Percentiles rank a stretch among this genome's conserved stretches.
phyloP scores from a whole-genome alignment of 1,140 invertebrate genomes.

The Anastrepha ludens region DNA sequence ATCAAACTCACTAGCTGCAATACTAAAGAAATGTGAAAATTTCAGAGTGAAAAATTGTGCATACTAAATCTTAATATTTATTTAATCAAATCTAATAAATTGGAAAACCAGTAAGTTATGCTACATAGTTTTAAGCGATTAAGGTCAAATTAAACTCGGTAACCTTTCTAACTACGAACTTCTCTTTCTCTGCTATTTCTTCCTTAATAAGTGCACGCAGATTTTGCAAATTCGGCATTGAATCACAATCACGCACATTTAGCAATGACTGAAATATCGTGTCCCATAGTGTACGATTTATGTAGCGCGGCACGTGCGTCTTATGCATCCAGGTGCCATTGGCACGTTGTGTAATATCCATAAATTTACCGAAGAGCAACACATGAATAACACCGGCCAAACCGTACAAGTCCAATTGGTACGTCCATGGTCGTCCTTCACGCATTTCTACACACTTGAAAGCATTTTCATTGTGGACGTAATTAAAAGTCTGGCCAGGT shows the following conservation, averaged over 20 bases:
- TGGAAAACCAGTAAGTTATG: neutral
- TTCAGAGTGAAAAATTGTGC: constrained; percentile 39
- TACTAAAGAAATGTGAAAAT: constrained; percentile 35
- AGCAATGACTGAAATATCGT: constrained; percentile 80
- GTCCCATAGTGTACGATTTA: constrained; percentile 80
- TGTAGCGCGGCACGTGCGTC: constrained; percentile 76
- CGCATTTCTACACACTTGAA: constrained; percentile 92
- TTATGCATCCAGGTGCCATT: constrained; percentile 68
- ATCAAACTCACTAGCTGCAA: constrained; percentile 1
- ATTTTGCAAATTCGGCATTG: constrained; percentile 80
- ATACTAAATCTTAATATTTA: neutral
- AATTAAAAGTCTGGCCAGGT: constrained; percentile 85
- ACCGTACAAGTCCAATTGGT: constrained; percentile 93
- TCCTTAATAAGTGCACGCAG: constrained; percentile 79
- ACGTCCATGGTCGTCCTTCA: constrained; percentile 91
- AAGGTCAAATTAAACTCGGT: constrained; percentile 59
- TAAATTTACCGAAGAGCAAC: constrained; percentile 90
- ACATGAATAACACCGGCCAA: constrained; percentile 90
- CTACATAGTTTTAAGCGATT: neutral
- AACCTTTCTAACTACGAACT: constrained; percentile 63
- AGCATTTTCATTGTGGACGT: constrained; percentile 79
- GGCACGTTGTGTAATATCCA: constrained; percentile 82
- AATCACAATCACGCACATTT: constrained; percentile 82
- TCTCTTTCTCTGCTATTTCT: constrained; percentile 76
- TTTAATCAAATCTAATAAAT: neutral